Evolutionary conservation across 1,140 invertebrate genomes (phyloP).

Genomic region (Metopolophium dirhodum): DNA sequence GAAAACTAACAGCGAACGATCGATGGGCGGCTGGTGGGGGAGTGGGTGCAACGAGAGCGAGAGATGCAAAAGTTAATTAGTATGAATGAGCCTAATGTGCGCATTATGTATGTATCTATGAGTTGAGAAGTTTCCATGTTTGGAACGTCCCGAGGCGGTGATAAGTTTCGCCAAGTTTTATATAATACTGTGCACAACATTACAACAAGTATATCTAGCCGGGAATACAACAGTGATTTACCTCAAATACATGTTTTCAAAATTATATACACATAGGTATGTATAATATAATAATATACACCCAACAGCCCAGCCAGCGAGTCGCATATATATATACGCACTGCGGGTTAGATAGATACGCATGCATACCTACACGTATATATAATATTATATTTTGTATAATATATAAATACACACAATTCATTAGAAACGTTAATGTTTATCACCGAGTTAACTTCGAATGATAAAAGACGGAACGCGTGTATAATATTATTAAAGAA

Average conservation of each 20-base stretch:
- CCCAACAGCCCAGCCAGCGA: background rate
- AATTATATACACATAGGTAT: background rate
- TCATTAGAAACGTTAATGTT: conserved; percentile 34
- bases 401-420: background rate
- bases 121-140: conserved; percentile 39
- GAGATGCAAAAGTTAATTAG: conserved; percentile 33
- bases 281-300: background rate
- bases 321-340: background rate
- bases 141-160: conserved; percentile 3
- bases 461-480: background rate
- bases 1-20: background rate
- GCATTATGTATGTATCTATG: background rate
- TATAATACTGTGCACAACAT: background rate
- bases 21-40: no score
- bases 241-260: background rate
- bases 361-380: background rate
- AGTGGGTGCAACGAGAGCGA: background rate
- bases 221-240: background rate
- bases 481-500: background rate
- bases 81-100: conserved; percentile 6
- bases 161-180: conserved; percentile 48
- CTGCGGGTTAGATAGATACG: background rate
- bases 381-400: background rate
- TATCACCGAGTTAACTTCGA: background rate
- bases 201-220: background rate